These are phyloP conservation scores for Gyrodactylus salaris DNA, from an alignment of 1,140 invertebrate species.

Conservation along the genomic window DNA sequence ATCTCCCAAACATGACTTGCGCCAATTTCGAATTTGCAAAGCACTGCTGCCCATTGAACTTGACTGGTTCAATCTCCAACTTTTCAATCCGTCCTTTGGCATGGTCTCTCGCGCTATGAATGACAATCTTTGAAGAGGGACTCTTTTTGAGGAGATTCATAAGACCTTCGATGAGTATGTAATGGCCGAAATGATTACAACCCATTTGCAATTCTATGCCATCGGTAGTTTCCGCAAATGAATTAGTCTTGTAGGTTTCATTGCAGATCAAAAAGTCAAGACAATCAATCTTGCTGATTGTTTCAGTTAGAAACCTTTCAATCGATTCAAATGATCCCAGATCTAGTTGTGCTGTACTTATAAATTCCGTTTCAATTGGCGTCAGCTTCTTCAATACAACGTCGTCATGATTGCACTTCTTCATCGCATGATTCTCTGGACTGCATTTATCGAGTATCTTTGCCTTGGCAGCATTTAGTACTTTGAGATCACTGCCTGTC, in stretches of 20 bases:
- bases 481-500: background rate
- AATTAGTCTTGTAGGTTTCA: background rate
- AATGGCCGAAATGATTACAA: background rate
- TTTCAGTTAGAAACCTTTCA: background rate
- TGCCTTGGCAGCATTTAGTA: background rate
- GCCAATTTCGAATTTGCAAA: background rate
- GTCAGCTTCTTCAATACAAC: background rate
- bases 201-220: background rate
- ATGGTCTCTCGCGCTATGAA: background rate
- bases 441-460: background rate
- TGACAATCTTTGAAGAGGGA: background rate
- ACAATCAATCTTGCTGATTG: background rate
- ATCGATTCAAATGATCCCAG: background rate
- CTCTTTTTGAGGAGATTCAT: background rate
- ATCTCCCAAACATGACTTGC: background rate
- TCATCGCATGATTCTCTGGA: background rate
- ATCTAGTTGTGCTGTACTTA: background rate
- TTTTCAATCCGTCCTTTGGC: background rate
- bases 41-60: background rate
- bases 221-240: background rate
- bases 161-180: background rate
- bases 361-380: background rate
- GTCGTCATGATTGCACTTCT: background rate
- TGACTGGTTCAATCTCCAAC: background rate
- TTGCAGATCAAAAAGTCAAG: background rate